Percentiles rank a stretch among this genome's conserved stretches.
Evolutionary conservation across 2,797 vertebrate genomes (phyloP).

Genomic region (Champsocephalus gunnari): DNA sequence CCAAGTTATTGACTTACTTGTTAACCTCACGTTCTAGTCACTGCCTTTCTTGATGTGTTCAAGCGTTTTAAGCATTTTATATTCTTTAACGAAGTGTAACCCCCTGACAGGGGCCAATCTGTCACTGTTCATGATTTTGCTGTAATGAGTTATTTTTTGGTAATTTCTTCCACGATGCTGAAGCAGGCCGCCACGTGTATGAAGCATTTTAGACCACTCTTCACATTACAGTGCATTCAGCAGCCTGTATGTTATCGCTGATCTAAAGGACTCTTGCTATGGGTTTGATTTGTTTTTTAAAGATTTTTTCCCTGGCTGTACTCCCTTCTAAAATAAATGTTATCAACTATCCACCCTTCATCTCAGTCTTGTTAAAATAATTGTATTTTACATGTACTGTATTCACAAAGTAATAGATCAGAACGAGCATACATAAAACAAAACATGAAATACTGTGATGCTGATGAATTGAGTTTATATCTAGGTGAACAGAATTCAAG

Average conservation of each 20-base stretch:
- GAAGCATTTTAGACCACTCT: neutral
- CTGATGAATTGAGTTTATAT: constrained; percentile 25
- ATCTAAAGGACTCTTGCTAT: neutral
- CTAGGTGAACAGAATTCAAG: neutral
- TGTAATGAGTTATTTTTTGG: constrained; percentile 39
- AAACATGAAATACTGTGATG: neutral
- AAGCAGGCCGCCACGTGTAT: constrained; percentile 15
- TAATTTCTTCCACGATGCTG: constrained; percentile 15
- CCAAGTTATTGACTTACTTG: constrained; percentile 68
- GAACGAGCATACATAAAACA: neutral
- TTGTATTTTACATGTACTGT: neutral
- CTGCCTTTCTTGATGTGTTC: constrained; percentile 51
- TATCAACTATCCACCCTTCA: neutral
- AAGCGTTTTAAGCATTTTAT: constrained; percentile 62
- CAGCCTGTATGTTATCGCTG: neutral
- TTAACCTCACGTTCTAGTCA: constrained; percentile 60
- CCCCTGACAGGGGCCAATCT: constrained; percentile 39
- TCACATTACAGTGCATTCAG: constrained; percentile 10
- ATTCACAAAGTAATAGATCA: neutral
- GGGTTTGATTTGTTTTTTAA: constrained; percentile 1
- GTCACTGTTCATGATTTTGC: constrained; percentile 44
- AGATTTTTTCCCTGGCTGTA: neutral
- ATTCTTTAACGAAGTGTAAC: constrained; percentile 49
- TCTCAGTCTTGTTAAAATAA: neutral
- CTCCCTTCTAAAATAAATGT: neutral